Evolutionary conservation across 2,113 vertebrate species (phyloP), one percentile per base, ranked within the genome.

Genomic region (Mormoops blainvillei): DNA sequence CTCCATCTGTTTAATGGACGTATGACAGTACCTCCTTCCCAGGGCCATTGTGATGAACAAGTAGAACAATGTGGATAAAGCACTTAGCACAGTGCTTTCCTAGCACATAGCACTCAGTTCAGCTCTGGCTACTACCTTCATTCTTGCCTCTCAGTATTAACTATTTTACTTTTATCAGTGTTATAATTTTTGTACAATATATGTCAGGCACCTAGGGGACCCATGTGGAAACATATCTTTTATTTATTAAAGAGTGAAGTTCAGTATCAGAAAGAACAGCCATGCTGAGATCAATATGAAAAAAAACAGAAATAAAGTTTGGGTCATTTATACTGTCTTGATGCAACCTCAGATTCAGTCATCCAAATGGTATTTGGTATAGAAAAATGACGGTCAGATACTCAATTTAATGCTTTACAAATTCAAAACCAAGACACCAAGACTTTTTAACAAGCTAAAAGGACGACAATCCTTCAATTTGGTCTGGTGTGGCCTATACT

Each of bases 351-450:
- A 85, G 43, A 50, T 28, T 43, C 22, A 78, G 13, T 68, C 48
- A 82, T 54, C 48, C 86, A 88, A 96, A 93, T 41, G 13, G 28
- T 33, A 74, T 82, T 9, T 31, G 26, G 33, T 74, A 77, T 20
- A 80, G 36, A 78, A 87, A 93, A 73, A 6, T 68, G 33, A 28
- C 24, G 28, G 33, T 7, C 61, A 91, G 33, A 83, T 5, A 89
- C 15, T 63, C 26, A 61, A 36, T 50, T 45, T 74, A 68, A 63
- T 24, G 50, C 63, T 94, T 82, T 52, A 65, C 14, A 94, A 89
- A 85, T 52, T 96, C 54, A 93, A 93, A 89, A 85, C 36, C 22
- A 87, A 95, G 92, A 76, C 45, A 81, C 36, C 4, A 73, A 91
- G 77, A 68, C 22, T 74, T 31, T 81, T 67, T 83, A 74, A 71